Evolutionary conservation across 2,888 invertebrate species (phyloP), one percentile per base, ranked within the genome.

Genomic region (Sepioteuthis lessoniana): DNA sequence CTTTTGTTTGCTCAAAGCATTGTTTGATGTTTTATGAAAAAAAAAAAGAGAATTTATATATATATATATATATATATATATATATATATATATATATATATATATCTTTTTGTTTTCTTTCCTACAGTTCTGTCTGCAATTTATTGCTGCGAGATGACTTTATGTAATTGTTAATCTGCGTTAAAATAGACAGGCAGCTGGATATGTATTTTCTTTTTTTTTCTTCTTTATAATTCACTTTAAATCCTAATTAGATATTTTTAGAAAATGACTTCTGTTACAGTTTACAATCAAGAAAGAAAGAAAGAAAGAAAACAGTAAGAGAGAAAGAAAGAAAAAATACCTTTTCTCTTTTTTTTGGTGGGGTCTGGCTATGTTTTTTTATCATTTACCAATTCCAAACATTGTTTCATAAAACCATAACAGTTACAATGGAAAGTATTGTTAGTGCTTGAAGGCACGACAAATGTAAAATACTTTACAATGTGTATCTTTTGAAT

Each of bases 171-270:
- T n/a, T 76, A 76, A 76, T 76, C 76, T n/a, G 76, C 13, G n/a
- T 76, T 76, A 35, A 13, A 76, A 76, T 76, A 76, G n/a, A 19
- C n/a, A 76, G 76, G 16, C 76, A 76, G 76, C 76, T 76, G 76
- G 35, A 76, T 76, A 76, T 76, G 55, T 13, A 8, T 76, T 19
- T 76, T 76, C 1, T 28, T 3, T 55, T 55, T 55, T 55, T 19
- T n/a, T 76, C 13, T 28, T 1, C 25, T 55, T 55, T 55, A 25
- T 25, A 25, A 28, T 35, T 76, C 19, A 16, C n/a, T 35, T n/a
- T 76, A 35, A 76, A 76, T 76, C 76, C 76, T 76, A 76, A 76
- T 76, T 76, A 76, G 76, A 76, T 76, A 76, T 76, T 76, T 76
- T n/a, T n/a, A 76, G 76, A 76, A n/a, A 76, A 76, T 8, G 8